Conservation (phyloP, 2,113 vertebrate species). For the Periophthalmodon schlosseri region DNA sequence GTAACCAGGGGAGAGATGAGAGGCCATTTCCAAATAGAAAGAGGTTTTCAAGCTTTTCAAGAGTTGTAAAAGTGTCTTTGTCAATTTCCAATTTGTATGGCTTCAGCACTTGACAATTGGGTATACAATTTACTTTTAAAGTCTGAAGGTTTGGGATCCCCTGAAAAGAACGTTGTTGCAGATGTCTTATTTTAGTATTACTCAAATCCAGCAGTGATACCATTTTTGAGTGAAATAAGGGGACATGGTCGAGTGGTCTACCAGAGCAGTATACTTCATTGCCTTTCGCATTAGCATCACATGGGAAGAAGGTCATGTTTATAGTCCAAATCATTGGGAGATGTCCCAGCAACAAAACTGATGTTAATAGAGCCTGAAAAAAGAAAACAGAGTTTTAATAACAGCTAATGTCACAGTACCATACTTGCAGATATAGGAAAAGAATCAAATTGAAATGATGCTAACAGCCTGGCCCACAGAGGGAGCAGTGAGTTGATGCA, state of each 20-base stretch:
- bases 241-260: slow-evolving; percentile 60
- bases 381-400: slow-evolving; percentile 9
- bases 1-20: slow-evolving; percentile 69
- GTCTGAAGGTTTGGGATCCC: slow-evolving; percentile 68
- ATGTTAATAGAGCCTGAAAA: slow-evolving; percentile 57
- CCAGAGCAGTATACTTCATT: slow-evolving; percentile 68
- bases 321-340: slow-evolving; percentile 43
- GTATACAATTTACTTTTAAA: slow-evolving; percentile 73
- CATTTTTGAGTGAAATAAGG: slow-evolving; percentile 57
- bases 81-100: slow-evolving; percentile 68
- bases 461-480: too few relatives aligned
- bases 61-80: slow-evolving; percentile 56
- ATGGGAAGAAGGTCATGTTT: slow-evolving; percentile 74
- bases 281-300: slow-evolving; percentile 66
- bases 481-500: too few relatives aligned
- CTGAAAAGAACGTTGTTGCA: slow-evolving; percentile 54
- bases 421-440: too few relatives aligned
- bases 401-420: neutral
- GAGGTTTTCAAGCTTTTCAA: slow-evolving; percentile 61
- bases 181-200: slow-evolving; percentile 52
- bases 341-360: slow-evolving; percentile 50
- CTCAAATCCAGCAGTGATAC: slow-evolving; percentile 69
- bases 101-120: slow-evolving; percentile 39
- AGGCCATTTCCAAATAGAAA: slow-evolving; percentile 78
- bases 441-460: too few relatives aligned